phyloP scores from a whole-genome alignment of 2,888 invertebrate species.

The Gastrophysa polygoni region DNA sequence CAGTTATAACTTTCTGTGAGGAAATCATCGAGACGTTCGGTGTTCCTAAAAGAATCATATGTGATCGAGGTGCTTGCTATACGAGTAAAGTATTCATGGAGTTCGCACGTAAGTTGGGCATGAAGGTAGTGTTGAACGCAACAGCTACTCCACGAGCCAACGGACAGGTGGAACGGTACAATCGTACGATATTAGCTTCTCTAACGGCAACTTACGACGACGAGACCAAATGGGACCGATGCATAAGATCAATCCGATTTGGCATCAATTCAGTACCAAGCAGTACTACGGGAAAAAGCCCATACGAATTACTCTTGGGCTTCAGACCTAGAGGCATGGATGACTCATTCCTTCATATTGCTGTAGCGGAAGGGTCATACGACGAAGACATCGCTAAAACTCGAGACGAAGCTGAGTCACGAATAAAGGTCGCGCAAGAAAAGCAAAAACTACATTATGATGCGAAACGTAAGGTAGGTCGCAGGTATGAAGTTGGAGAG shows the following conservation, averaged over 20 bases:
- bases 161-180: constrained; percentile 31
- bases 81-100: constrained; percentile 30
- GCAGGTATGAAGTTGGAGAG: neutral
- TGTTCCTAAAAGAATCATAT: constrained; percentile 32
- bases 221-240: constrained; percentile 26
- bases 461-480: constrained; percentile 14
- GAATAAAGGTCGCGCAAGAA: constrained; percentile 4
- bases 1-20: constrained; percentile 22
- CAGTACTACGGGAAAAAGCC: constrained; percentile 26
- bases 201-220: constrained; percentile 17
- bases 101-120: constrained; percentile 16
- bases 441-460: constrained; percentile 15
- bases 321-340: neutral
- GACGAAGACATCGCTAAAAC: neutral
- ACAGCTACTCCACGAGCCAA: constrained; percentile 33
- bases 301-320: constrained; percentile 28
- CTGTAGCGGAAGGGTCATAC: neutral
- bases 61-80: constrained; percentile 33
- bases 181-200: constrained; percentile 3
- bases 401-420: constrained; percentile 8
- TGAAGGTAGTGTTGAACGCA: constrained; percentile 20
- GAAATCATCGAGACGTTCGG: constrained; percentile 30
- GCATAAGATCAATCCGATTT: constrained; percentile 17
- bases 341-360: neutral
- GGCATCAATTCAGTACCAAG: constrained; percentile 23